These are phyloP conservation scores for Pterocles burchelli DNA, from an alignment of 2,113 vertebrate genomes.

Conservation along the genomic window DNA sequence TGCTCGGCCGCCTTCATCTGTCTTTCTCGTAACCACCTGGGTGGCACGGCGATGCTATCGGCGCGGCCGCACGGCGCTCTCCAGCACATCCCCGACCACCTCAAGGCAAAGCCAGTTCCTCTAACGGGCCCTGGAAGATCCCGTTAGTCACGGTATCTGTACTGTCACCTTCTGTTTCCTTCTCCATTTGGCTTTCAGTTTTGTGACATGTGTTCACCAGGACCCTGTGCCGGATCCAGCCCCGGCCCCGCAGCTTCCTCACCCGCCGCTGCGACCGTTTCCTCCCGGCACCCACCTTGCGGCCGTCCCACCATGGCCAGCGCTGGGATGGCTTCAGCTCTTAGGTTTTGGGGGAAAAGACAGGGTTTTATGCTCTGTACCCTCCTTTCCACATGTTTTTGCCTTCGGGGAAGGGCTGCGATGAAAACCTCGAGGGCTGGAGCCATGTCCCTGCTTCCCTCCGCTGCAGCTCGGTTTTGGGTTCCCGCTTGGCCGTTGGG, in stretches of 20 bases:
- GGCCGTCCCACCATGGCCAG: background rate
- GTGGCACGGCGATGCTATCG: background rate
- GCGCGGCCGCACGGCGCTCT: background rate
- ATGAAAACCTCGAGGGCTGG: background rate
- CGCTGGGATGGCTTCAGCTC: background rate
- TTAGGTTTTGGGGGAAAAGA: background rate
- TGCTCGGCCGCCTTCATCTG: background rate
- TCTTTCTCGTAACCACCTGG: background rate
- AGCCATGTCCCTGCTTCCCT: fast-evolving
- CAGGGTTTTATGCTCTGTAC: background rate
- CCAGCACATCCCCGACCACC: conserved; percentile 15
- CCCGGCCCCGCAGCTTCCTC: conserved; percentile 45
- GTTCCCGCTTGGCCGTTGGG: fast-evolving
- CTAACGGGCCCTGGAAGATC: background rate
- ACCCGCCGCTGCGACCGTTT: background rate
- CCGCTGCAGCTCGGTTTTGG: background rate
- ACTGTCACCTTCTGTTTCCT: conserved; percentile 66
- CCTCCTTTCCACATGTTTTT: fast-evolving
- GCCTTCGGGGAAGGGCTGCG: fast-evolving
- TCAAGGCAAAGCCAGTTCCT: conserved; percentile 30
- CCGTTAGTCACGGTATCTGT: conserved; percentile 54
- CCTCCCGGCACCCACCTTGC: background rate
- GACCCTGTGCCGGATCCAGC: background rate
- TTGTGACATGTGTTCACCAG: conserved; percentile 49
- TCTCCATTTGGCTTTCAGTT: conserved; percentile 57